Conservation (phyloP, 2,888 invertebrate genomes). For the Mamestra brassicae region DNA sequence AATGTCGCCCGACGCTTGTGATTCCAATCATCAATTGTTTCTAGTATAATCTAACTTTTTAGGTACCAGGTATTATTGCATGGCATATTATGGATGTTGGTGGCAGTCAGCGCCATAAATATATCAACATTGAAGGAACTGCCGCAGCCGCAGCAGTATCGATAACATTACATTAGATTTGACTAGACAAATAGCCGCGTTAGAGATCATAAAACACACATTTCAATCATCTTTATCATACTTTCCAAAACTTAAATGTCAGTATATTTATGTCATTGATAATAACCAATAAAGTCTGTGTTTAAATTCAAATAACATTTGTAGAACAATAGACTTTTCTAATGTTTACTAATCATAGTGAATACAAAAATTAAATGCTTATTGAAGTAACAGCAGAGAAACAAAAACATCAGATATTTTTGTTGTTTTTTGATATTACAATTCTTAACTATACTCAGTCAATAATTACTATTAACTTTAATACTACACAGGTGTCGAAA, state of each 20-base stretch:
- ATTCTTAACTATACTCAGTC: conserved; percentile 89
- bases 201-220: conserved; percentile 54
- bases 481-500: conserved; percentile 78
- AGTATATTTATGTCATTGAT: conserved; percentile 60
- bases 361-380: conserved; percentile 87
- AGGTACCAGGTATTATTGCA: conserved; percentile 60
- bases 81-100: conserved; percentile 57
- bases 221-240: conserved; percentile 26
- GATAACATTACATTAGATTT: conserved; percentile 40
- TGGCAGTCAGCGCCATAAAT: conserved; percentile 56
- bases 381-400: conserved; percentile 82
- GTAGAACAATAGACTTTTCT: conserved; percentile 55
- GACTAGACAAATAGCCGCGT: conserved; percentile 57
- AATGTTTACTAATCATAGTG: conserved; percentile 61
- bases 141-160: conserved; percentile 37
- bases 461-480: conserved; percentile 82
- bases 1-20: conserved; percentile 58
- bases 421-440: conserved; percentile 72
- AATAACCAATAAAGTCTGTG: conserved; percentile 54
- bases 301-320: conserved; percentile 54
- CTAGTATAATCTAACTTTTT: conserved; percentile 56
- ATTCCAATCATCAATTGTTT: conserved; percentile 39
- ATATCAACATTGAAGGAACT: conserved; percentile 54
- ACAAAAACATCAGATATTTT: conserved; percentile 73
- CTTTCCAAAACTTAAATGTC: conserved; percentile 47